Evolutionary conservation across 2,888 invertebrate species (phyloP).

Genomic region (Stenichneumon culpator): DNA sequence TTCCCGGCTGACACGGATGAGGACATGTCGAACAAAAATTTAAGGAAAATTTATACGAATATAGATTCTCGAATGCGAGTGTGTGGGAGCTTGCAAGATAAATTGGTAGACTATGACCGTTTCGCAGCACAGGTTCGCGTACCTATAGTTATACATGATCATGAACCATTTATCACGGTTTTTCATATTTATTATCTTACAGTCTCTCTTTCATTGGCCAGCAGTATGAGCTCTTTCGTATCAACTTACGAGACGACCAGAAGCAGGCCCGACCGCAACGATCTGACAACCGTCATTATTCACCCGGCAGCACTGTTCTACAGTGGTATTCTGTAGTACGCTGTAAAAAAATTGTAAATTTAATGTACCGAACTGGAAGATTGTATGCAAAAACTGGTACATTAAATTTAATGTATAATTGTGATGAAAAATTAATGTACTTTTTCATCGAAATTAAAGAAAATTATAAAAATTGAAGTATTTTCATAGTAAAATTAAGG

Average conservation of each 20-base stretch:
- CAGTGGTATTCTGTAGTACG: conserved; percentile 7
- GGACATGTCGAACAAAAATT: conserved; percentile 50
- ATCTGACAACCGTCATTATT: conserved; percentile 53
- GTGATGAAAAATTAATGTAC: too few relatives aligned
- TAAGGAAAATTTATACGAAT: conserved; percentile 10
- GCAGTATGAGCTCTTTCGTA: conserved; percentile 64
- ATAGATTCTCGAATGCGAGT: conserved; percentile 39
- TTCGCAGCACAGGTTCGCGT: conserved; percentile 50
- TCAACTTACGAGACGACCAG: conserved; percentile 62
- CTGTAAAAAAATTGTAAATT: too few relatives aligned
- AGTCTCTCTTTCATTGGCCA: conserved; percentile 51
- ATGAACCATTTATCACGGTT: conserved; percentile 74
- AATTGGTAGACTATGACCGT: conserved; percentile 56
- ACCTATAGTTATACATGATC: conserved; percentile 39
- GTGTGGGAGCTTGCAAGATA: conserved; percentile 55
- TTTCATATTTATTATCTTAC: conserved; percentile 75
- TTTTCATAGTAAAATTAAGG: too few relatives aligned
- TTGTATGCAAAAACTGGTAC: too few relatives aligned
- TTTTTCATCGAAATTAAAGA: too few relatives aligned
- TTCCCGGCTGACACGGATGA: neutral
- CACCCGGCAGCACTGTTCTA: conserved; percentile 45
- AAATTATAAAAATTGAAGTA: too few relatives aligned
- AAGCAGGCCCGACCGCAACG: conserved; percentile 31
- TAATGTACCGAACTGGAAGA: too few relatives aligned
- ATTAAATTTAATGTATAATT: too few relatives aligned